Percentiles rank a stretch among this genome's conserved stretches.
These are phyloP conservation scores for Drosophila differens DNA, from an alignment of 2,888 invertebrate species.

Conservation along the genomic window DNA sequence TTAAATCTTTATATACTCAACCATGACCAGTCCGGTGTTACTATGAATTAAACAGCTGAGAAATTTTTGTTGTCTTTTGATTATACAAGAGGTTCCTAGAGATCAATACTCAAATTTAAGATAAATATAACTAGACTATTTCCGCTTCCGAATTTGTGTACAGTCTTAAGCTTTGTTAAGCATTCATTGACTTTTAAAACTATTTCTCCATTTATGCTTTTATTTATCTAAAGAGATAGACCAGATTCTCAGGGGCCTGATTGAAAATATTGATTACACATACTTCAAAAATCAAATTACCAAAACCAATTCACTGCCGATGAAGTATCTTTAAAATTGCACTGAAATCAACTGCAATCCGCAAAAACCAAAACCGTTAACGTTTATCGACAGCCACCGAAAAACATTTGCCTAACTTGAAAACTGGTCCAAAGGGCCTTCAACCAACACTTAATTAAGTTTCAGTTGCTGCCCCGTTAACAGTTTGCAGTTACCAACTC, in stretches of 20 bases:
- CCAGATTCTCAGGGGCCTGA: background rate
- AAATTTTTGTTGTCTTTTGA: background rate
- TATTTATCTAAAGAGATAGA: background rate
- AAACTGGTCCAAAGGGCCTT: constrained; percentile 32
- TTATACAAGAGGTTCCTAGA: background rate
- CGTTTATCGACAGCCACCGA: constrained; percentile 52
- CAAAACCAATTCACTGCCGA: background rate
- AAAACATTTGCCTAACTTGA: constrained; percentile 35
- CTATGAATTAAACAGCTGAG: background rate
- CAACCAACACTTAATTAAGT: constrained; percentile 70
- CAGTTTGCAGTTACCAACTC: background rate
- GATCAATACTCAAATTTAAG: background rate
- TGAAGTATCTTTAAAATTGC: background rate
- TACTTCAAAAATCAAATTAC: background rate
- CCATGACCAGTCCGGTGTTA: background rate
- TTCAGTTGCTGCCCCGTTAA: constrained; percentile 46
- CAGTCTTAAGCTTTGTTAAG: background rate
- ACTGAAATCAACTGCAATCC: constrained; percentile 38
- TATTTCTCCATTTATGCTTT: background rate
- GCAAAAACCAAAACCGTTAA: constrained; percentile 52
- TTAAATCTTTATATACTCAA: background rate
- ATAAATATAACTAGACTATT: background rate
- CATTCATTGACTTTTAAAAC: background rate
- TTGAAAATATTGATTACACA: background rate
- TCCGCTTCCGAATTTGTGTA: background rate